Conservation (phyloP, 2,888 invertebrate genomes). For the Macroteleia sp. region DNA sequence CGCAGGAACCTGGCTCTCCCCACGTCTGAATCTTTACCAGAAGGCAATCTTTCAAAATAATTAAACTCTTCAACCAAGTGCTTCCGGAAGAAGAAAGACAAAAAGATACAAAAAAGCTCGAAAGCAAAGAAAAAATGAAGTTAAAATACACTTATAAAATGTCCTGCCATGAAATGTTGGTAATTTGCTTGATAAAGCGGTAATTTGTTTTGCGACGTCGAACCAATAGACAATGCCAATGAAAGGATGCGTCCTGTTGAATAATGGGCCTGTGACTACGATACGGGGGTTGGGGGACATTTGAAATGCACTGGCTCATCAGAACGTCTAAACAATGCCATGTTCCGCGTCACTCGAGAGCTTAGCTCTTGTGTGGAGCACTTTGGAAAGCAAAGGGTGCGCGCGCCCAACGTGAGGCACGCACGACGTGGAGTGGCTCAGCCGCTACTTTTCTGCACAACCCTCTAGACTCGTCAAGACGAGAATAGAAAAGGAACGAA, state of each 20-base stretch:
- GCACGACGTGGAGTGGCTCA: constrained; percentile 24
- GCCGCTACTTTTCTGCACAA: constrained; percentile 3
- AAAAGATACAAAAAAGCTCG: no score
- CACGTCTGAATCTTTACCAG: no score
- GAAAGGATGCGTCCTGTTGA: constrained; percentile 60
- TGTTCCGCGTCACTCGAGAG: constrained; percentile 45
- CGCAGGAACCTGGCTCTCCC: no score
- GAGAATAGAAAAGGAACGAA: not conserved
- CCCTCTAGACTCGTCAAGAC: constrained; percentile 17
- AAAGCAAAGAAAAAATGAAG: not conserved
- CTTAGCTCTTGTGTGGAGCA: constrained; percentile 24
- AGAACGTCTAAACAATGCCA: constrained; percentile 79
- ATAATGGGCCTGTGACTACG: constrained; percentile 73
- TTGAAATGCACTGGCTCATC: constrained; percentile 80
- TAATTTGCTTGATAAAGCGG: constrained; percentile 39
- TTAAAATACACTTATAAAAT: not conserved
- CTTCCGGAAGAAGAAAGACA: no score
- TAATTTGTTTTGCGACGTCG: constrained; percentile 52
- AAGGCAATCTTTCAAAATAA: no score
- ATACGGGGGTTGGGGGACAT: constrained; percentile 48
- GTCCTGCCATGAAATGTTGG: constrained; percentile 20
- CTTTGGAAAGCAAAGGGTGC: constrained; percentile 44
- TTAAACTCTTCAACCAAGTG: no score
- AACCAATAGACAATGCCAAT: constrained; percentile 9
- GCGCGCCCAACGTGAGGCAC: constrained; percentile 14